These are phyloP conservation scores for Pterobdella sp. DNA, from an alignment of 2,888 invertebrate species.

Conservation along the genomic window DNA sequence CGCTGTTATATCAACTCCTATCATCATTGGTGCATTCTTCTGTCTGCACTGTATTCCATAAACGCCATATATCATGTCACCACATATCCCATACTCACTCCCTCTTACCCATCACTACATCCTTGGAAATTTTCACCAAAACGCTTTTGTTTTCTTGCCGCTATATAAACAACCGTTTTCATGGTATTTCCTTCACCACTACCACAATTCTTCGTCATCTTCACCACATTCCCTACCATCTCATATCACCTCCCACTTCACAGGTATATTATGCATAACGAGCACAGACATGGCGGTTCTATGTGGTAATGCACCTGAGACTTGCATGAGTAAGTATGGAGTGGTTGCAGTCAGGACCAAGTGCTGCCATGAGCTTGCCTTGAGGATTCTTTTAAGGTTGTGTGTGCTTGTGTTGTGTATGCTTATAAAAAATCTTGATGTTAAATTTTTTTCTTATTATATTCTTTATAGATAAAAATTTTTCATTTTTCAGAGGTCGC, in stretches of 20 bases:
- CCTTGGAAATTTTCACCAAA: too few relatives aligned
- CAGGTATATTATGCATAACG: slow-evolving; percentile 83
- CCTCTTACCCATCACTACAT: too few relatives aligned
- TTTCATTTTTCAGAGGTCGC: neutral
- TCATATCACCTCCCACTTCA: slow-evolving; percentile 35
- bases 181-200: too few relatives aligned
- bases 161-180: too few relatives aligned
- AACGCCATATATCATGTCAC: neutral
- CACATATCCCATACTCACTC: neutral
- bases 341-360: slow-evolving; percentile 69
- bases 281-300: slow-evolving; percentile 91
- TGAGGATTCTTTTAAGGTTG: slow-evolving; percentile 75
- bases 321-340: slow-evolving; percentile 86
- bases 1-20: neutral
- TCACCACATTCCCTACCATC: neutral
- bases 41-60: neutral
- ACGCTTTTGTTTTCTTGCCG: too few relatives aligned
- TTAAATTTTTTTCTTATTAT: neutral
- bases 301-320: slow-evolving; percentile 89
- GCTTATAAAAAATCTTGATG: too few relatives aligned
- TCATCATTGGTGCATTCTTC: neutral
- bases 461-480: neutral
- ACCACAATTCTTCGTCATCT: too few relatives aligned
- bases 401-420: too few relatives aligned
- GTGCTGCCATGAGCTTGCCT: slow-evolving; percentile 77